Base-by-base conservation (phyloP, 2,888 invertebrate species). In the Andrena fulva region DNA sequence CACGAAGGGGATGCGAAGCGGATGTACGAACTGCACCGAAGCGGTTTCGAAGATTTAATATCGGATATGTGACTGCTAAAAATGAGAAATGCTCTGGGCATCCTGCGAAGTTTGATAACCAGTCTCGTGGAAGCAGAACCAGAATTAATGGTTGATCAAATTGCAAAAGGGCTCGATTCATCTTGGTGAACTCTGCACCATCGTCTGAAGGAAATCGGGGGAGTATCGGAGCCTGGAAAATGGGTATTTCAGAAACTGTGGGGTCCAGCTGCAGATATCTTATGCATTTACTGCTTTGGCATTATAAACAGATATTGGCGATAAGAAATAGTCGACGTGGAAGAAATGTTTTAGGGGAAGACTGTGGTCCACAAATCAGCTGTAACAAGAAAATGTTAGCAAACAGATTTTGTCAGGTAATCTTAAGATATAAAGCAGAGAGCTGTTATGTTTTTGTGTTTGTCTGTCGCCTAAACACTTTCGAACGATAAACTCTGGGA, bases 111-210 rank as follows among this genome's bases (percentile, higher is more conserved):
- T 35, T 29, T 33, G 33, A 33, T 60, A 60, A n/a, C 33, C n/a
- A 63, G 33, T 20, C 33, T 63, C n/a, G 20, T 63, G 33, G 33
- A 33, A 63, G 20, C 33, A 20, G n/a, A n/a, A n/a, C 20, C 62
- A 33, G 62, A 20, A 63, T 35, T 33, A 63, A 63, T 63, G 56
- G 56, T 56, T 56, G 56, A 63, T 63, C 62, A 63, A 20, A 63
- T n/a, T n/a, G 20, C 33, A 63, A 63, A 35, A 35, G 35, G 20
- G 24, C 35, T 63, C 35, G 12, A 63, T 63, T 35, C 8, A 63
- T 63, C 35, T 35, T 35, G 27, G 8, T 31, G n/a, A 62, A 31
- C 31, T 31, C n/a, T 8, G 4, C 10, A 62, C 52, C 52, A 52
- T 20, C 20, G 20, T 20, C 8, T 52, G 20, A 20, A 56, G 56